These are phyloP conservation scores for Apostichopus californicus DNA, from an alignment of 35 echinoderm and acorn worm species.

Conservation along the genomic window DNA sequence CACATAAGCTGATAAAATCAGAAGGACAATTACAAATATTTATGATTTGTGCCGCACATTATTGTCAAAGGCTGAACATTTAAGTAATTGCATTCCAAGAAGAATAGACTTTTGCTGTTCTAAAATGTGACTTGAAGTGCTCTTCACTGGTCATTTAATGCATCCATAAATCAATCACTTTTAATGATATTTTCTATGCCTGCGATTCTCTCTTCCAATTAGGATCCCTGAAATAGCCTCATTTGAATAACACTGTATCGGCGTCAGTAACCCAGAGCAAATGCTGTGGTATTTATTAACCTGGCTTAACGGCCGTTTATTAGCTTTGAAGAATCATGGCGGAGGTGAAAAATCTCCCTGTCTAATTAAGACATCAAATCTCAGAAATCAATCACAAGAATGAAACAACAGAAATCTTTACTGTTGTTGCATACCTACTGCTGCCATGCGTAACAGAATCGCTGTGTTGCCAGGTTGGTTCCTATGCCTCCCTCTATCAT, in stretches of 20 bases:
- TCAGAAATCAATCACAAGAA: constrained; percentile 24
- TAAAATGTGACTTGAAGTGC: not conserved
- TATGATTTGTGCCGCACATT: too few species aligned
- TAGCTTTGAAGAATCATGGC: constrained; percentile 33
- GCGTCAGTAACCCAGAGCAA: constrained; percentile 41
- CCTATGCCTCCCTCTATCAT: constrained; percentile 6
- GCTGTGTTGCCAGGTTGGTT: constrained; percentile 23
- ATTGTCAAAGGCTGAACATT: too few species aligned
- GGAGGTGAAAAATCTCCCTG: constrained; percentile 2
- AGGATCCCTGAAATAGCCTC: constrained; percentile 37
- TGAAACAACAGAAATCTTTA: constrained; percentile 31
- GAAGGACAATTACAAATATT: too few species aligned
- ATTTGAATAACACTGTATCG: constrained; percentile 38
- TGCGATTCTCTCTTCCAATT: constrained; percentile 22
- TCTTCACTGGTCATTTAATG: constrained; percentile 43
- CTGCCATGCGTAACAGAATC: not conserved
- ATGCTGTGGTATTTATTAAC: constrained; percentile 42
- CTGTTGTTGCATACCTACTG: not conserved
- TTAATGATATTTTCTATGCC: constrained; percentile 36
- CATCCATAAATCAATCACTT: constrained; percentile 25
- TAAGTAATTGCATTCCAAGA: too few species aligned
- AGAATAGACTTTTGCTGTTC: not conserved
- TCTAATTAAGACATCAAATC: constrained; percentile 47
- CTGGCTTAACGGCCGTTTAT: constrained; percentile 21
- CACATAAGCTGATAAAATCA: too few species aligned